These are phyloP conservation scores for Mormyrops boulengeri DNA, from an alignment of 2,797 vertebrate genomes.

Conservation along the genomic window DNA sequence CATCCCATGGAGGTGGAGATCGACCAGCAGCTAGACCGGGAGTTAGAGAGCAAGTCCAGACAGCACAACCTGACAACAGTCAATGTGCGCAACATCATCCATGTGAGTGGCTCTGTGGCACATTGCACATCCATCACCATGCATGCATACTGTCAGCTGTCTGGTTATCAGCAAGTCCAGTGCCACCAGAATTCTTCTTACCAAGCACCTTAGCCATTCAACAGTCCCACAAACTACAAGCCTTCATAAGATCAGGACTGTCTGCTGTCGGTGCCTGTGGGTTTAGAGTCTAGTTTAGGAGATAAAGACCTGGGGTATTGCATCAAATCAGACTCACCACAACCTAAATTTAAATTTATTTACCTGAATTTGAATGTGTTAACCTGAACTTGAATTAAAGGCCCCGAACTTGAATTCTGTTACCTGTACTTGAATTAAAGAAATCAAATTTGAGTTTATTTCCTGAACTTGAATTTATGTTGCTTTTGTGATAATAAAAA, in stretches of 20 bases:
- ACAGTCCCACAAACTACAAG: background rate
- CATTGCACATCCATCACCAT: background rate
- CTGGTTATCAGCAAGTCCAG: background rate
- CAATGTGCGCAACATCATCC: slow-evolving; percentile 85
- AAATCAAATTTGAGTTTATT: no score
- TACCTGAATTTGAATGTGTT: no score
- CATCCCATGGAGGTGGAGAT: slow-evolving; percentile 61
- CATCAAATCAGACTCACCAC: background rate
- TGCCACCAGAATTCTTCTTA: background rate
- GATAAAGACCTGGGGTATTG: background rate
- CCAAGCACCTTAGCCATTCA: background rate
- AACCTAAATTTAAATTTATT: no score
- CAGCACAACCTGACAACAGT: slow-evolving; percentile 82
- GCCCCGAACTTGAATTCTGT: no score
- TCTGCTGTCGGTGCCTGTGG: background rate
- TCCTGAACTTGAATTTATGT: no score
- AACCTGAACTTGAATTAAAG: no score
- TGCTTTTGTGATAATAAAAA: no score
- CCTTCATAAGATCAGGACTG: background rate
- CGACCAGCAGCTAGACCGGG: slow-evolving; percentile 74
- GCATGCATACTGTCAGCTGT: background rate
- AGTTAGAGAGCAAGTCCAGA: slow-evolving; percentile 79
- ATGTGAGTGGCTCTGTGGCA: slow-evolving; percentile 62
- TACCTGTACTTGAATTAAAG: no score
- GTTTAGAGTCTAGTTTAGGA: background rate